Base-by-base conservation (phyloP, 2,888 invertebrate genomes). In the Hoplodrina blanda region DNA sequence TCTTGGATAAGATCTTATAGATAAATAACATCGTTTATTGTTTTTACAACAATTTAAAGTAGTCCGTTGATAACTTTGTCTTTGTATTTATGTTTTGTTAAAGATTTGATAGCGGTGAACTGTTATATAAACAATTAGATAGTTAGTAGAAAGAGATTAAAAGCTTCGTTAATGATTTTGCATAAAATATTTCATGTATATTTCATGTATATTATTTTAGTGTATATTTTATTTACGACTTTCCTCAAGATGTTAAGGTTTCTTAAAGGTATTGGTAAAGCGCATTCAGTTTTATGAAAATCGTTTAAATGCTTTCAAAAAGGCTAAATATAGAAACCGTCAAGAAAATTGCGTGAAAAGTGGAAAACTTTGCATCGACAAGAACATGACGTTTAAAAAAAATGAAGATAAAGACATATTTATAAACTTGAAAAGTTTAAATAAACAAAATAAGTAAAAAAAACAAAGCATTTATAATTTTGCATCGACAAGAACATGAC, bases 1-100 rank as follows among this genome's bases (percentile, higher is more conserved):
- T 50, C 19, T 54, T 44, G 49, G 57, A 59, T 59, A 59, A 53
- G 19, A 74, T 77, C 61, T 20, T 15, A 15, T 41, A 62, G 52
- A 70, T 76, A 19, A 57, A 56, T 44, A n/a, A 17, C 49, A 10
- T 72, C 17, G 33, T 46, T 30, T 44, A 50, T 59, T 55, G 41
- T 73, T 52, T 59, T 68, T 53, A 46, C 69, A 55, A 25, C 10
- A 52, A 33, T 13, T 15, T 20, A n/a, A 30, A 61, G 41, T 59
- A 41, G 44, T 19, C 49, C 25, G 30, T 54, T 56, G 70, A 20
- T 77, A 46, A 69, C 1, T 20, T 44, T 69, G 49, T 6, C 4
- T 37, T 57, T 37, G 15, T 0, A 20, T 61, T 53, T 33, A 20
- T 41, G 19, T 25, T 44, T 54, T 20, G 7, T 37, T 56, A 5